Conservation (phyloP, 2,888 invertebrate species). For the Lepidocyrtinus sp. region DNA sequence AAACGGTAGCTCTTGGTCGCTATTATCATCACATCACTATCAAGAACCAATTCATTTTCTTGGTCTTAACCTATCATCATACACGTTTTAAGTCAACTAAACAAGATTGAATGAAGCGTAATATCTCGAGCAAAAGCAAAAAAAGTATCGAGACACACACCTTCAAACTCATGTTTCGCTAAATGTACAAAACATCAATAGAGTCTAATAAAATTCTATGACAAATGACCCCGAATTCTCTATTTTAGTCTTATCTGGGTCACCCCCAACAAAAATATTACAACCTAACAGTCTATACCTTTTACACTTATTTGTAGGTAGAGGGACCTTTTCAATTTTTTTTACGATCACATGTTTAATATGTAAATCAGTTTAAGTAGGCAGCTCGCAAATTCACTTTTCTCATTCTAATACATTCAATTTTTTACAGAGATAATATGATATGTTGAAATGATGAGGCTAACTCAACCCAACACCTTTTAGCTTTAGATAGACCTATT, state of each 20-base stretch:
- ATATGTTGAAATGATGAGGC: too few relatives aligned
- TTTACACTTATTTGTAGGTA: neutral
- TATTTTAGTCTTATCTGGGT: conserved; percentile 63
- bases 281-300: neutral
- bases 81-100: too few relatives aligned
- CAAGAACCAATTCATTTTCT: too few relatives aligned
- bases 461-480: conserved; percentile 6
- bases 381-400: too few relatives aligned
- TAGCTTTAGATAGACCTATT: conserved; percentile 3
- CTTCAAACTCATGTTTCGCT: too few relatives aligned
- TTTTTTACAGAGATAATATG: too few relatives aligned
- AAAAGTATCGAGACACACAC: neutral
- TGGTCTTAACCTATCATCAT: too few relatives aligned
- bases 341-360: conserved; percentile 5
- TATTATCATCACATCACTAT: too few relatives aligned
- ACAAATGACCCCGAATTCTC: conserved; percentile 66
- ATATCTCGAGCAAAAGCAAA: neutral
- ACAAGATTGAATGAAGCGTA: conserved; percentile 18
- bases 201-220: conserved; percentile 19
- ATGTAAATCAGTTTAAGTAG: neutral
- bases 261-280: conserved; percentile 39
- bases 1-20: too few relatives aligned
- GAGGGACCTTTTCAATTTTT: neutral
- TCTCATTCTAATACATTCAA: too few relatives aligned
- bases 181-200: too few relatives aligned